Conservation (phyloP, 2,113 vertebrate genomes). For the Delphinus delphis region DNA sequence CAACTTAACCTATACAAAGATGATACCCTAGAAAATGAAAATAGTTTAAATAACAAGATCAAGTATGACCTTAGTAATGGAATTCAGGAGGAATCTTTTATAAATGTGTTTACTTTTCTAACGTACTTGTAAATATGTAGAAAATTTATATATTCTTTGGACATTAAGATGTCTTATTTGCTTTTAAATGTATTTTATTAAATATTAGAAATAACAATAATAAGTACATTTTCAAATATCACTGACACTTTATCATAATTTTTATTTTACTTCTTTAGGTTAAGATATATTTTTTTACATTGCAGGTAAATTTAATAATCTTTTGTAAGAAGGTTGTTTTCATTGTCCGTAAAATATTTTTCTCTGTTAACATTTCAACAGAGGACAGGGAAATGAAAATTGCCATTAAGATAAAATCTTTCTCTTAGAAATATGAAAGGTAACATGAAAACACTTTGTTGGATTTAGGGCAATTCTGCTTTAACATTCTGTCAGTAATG, state of each 20-base stretch:
- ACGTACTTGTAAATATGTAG: background rate
- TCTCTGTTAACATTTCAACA: slow-evolving; percentile 17
- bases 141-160: background rate
- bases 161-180: background rate
- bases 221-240: slow-evolving; percentile 29
- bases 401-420: background rate
- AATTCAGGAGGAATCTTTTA: slow-evolving; percentile 24
- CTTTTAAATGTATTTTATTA: background rate
- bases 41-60: slow-evolving; percentile 40
- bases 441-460: background rate
- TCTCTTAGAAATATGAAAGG: background rate
- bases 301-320: background rate
- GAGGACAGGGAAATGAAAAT: background rate
- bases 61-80: slow-evolving; percentile 23
- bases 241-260: background rate
- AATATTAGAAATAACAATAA: background rate
- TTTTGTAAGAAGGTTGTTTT: slow-evolving; percentile 17
- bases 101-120: slow-evolving; percentile 35
- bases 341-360: background rate
- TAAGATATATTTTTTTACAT: background rate
- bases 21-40: background rate
- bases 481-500: background rate
- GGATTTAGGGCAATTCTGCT: background rate
- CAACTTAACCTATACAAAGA: background rate
- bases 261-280: slow-evolving; percentile 10